Percentiles rank a stretch among this genome's conserved stretches.
Evolutionary conservation across 2,888 invertebrate species (phyloP).

Genomic region (Amblyjoppa fuscipennis): DNA sequence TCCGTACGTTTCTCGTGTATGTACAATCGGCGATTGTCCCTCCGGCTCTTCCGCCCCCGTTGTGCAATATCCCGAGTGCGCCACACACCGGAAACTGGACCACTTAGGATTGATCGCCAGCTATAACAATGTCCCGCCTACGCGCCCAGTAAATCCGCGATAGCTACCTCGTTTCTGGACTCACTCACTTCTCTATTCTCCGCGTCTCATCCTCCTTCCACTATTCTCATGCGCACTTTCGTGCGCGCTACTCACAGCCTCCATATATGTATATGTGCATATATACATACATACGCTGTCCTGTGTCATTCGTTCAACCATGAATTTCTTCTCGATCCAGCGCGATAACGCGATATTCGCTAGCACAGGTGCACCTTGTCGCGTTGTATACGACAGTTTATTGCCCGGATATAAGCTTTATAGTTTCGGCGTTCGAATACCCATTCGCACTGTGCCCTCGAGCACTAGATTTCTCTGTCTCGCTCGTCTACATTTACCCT

Average conservation of each 20-base stretch:
- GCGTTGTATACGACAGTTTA: constrained; percentile 55
- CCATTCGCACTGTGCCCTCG: constrained; percentile 52
- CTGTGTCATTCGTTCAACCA: constrained; percentile 52
- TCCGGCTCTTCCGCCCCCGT: constrained; percentile 41
- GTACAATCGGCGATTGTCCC: constrained; percentile 24
- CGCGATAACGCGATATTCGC: constrained; percentile 44
- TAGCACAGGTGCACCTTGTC: constrained; percentile 58
- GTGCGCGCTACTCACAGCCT: constrained; percentile 10
- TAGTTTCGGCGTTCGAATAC: constrained; percentile 55
- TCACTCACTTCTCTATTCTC: constrained; percentile 50
- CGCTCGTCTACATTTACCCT: constrained; percentile 17
- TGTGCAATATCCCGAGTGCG: constrained; percentile 60
- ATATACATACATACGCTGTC: not conserved
- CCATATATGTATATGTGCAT: not conserved
- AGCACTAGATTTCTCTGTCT: constrained; percentile 31
- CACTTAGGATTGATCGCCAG: constrained; percentile 64
- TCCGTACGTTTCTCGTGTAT: constrained; percentile 37
- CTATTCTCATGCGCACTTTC: constrained; percentile 11
- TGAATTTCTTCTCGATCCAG: constrained; percentile 61
- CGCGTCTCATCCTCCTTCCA: constrained; percentile 19
- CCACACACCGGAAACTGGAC: constrained; percentile 54
- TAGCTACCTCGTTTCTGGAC: constrained; percentile 50
- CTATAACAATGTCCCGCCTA: constrained; percentile 61
- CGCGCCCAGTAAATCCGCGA: constrained; percentile 55
- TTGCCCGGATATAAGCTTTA: constrained; percentile 63